Evolutionary conservation across 2,888 invertebrate genomes (phyloP).

Genomic region (Bimastos eiseni): DNA sequence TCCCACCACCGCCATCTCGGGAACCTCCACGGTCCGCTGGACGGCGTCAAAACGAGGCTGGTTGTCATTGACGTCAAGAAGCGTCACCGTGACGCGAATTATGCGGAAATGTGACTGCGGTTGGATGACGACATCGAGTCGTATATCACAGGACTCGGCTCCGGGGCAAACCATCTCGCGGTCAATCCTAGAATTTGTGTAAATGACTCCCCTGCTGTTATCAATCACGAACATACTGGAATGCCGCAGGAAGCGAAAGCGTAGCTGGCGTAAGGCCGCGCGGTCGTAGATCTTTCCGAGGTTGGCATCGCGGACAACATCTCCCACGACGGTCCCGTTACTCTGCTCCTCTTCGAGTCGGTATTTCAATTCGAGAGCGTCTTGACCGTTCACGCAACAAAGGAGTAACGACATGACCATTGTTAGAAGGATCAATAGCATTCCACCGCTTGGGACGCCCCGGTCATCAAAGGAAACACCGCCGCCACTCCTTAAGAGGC

Average conservation of each 20-base stretch:
- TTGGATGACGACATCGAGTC: slow-evolving; percentile 41
- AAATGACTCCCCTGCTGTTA: slow-evolving; percentile 39
- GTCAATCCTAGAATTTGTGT: slow-evolving; percentile 41
- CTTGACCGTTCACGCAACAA: background rate
- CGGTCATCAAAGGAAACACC: background rate
- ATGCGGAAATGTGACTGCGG: slow-evolving; percentile 38
- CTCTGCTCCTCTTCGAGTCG: slow-evolving; percentile 40
- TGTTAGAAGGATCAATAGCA: background rate
- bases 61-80: slow-evolving; percentile 46
- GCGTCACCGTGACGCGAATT: slow-evolving; percentile 40
- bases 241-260: slow-evolving; percentile 39
- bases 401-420: background rate
- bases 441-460: background rate
- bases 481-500: no score
- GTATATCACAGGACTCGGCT: slow-evolving; percentile 34
- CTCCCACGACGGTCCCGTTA: slow-evolving; percentile 41
- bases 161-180: slow-evolving; percentile 42
- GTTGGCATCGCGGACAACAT: slow-evolving; percentile 41
- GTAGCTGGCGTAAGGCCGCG: slow-evolving; percentile 33
- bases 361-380: slow-evolving; percentile 33
- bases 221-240: slow-evolving; percentile 39
- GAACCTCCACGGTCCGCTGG: slow-evolving; percentile 36
- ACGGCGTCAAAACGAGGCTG: slow-evolving; percentile 39
- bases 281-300: slow-evolving; percentile 36
- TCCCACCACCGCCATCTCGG: slow-evolving; percentile 42